These are phyloP conservation scores for Chelon auratus DNA, from an alignment of 2,797 vertebrate species.

Conservation along the genomic window DNA sequence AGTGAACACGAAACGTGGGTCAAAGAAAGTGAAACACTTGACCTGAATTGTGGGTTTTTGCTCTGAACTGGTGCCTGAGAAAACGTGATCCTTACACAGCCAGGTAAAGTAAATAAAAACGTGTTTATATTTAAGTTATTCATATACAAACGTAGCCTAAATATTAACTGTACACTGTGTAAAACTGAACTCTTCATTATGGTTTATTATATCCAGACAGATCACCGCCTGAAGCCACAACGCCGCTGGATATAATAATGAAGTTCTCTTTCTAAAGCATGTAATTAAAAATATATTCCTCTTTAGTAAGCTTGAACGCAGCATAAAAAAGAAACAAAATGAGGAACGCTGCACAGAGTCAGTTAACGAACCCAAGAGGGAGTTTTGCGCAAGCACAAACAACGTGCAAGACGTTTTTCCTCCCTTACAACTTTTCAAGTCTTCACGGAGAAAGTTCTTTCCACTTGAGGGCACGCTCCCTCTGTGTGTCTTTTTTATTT, in stretches of 20 bases:
- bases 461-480: constrained; percentile 55
- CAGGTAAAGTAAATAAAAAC: constrained; percentile 16
- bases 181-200: not conserved
- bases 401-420: constrained; percentile 16
- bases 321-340: constrained; percentile 61
- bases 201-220: constrained; percentile 18
- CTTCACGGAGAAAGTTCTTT: constrained; percentile 52
- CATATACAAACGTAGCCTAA: constrained; percentile 37
- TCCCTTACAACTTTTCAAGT: constrained; percentile 28
- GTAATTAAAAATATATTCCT: constrained; percentile 66
- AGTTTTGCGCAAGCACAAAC: constrained; percentile 44
- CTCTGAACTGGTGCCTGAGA: constrained; percentile 65
- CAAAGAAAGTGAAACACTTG: constrained; percentile 28
- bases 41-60: constrained; percentile 65
- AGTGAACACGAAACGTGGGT: constrained; percentile 33
- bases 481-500: constrained; percentile 8
- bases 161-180: constrained; percentile 6
- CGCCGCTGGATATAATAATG: not conserved
- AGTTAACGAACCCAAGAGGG: constrained; percentile 9
- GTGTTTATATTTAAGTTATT: not conserved
- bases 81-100: constrained; percentile 29
- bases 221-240: constrained; percentile 8
- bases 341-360: constrained; percentile 14
- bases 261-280: constrained; percentile 28
- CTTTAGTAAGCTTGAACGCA: constrained; percentile 35